Percentiles rank a stretch among this genome's conserved stretches.
These are phyloP conservation scores for Chloroceryle inda DNA, from an alignment of 2,797 vertebrate species.

Conservation along the genomic window DNA sequence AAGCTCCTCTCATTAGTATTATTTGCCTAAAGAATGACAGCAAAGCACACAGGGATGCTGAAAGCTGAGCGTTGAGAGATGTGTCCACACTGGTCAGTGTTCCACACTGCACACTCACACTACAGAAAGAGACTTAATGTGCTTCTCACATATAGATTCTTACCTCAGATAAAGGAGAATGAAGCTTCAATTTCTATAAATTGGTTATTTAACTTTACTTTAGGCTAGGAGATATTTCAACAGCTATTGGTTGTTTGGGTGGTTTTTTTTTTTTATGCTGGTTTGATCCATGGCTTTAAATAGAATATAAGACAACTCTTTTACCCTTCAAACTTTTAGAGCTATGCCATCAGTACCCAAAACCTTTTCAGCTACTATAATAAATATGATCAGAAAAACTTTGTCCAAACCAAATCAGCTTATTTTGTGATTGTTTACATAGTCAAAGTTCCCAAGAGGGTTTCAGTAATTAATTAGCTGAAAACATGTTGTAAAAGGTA, in stretches of 20 bases:
- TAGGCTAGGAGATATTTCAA: neutral
- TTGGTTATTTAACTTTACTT: neutral
- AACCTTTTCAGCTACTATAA: neutral
- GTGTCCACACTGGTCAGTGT: neutral
- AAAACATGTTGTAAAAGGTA: neutral
- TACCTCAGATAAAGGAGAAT: neutral
- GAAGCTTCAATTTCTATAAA: neutral
- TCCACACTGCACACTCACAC: accelerated
- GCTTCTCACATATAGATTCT: neutral
- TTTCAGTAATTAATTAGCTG: slow-evolving; percentile 25
- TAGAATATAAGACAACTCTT: neutral
- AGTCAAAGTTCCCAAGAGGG: neutral
- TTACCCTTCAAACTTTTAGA: neutral
- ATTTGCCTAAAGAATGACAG: neutral
- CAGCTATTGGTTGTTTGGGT: neutral
- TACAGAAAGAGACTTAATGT: neutral
- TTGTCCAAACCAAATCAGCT: neutral
- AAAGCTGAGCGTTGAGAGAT: neutral
- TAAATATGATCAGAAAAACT: neutral
- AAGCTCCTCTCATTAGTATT: neutral
- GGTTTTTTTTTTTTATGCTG: neutral
- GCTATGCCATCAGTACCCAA: neutral
- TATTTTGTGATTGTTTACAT: slow-evolving; percentile 4
- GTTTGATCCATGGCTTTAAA: neutral
- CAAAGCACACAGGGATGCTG: neutral